Conservation (phyloP, 2,113 vertebrate genomes). For the Pogona vitticeps region DNA sequence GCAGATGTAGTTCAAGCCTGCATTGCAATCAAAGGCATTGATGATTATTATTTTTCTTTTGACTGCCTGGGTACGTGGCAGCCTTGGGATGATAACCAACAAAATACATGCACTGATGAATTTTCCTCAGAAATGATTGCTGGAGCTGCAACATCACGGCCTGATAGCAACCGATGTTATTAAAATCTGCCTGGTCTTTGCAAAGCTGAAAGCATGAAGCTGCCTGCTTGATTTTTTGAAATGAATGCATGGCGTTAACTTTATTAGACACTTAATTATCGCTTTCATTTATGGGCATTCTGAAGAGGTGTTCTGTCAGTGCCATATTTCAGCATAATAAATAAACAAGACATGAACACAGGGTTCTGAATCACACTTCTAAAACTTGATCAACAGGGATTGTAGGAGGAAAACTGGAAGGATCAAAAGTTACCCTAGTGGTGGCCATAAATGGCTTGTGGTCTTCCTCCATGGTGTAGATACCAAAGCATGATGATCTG, state of each 20-base stretch:
- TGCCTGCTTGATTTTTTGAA: neutral
- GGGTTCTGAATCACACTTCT: no score
- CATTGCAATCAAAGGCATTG: conserved; percentile 59
- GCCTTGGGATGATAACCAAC: conserved; percentile 17
- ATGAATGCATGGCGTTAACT: neutral
- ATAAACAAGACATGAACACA: neutral
- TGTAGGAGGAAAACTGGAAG: neutral
- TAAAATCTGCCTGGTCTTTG: neutral
- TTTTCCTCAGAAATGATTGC: neutral
- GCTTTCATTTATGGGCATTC: neutral
- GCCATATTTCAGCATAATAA: neutral
- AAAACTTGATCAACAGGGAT: no score
- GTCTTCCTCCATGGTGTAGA: neutral
- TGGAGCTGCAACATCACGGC: neutral
- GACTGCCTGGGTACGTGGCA: neutral
- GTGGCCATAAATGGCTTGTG: neutral
- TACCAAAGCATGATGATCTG: neutral
- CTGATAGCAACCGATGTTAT: accelerated
- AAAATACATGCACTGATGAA: accelerated
- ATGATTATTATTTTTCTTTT: conserved; percentile 49
- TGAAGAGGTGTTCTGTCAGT: neutral
- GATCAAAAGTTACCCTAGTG: neutral
- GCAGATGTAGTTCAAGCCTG: conserved; percentile 36
- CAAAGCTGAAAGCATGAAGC: accelerated
- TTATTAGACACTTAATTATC: neutral